A percentile compares a stretch with the other conserved stretches of the same genome.
phyloP scores from a whole-genome alignment of 1,140 invertebrate species.

The Brachionus calyciflorus region DNA sequence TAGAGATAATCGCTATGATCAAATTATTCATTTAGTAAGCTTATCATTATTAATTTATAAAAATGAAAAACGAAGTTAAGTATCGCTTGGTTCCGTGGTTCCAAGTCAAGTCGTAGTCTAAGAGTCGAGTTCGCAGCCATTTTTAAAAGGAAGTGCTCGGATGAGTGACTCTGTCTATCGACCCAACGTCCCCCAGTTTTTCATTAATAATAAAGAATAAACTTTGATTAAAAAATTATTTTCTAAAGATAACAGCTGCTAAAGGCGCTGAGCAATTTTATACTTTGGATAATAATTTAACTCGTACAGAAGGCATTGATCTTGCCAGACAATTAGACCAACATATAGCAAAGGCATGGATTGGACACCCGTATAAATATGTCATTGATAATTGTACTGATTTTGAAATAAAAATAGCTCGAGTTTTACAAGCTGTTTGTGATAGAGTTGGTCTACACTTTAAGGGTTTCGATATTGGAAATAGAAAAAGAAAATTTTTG shows the following conservation, averaged over 20 bases:
- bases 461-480: conserved; percentile 12
- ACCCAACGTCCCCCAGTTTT: not conserved
- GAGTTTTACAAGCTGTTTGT: not conserved
- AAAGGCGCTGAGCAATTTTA: conserved; percentile 97
- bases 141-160: too few species aligned
- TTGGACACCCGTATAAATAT: conserved; percentile 84
- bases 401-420: conserved; percentile 14
- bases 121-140: too few species aligned
- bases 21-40: conserved; percentile 65
- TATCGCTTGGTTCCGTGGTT: too few species aligned
- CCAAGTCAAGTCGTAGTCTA: too few species aligned
- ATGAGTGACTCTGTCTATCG: too few species aligned
- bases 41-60: too few species aligned
- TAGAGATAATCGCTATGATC: conserved; percentile 91
- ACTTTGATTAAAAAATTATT: not conserved
- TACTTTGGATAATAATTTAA: conserved; percentile 70
- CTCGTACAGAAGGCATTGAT: conserved; percentile 73
- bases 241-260: conserved; percentile 69
- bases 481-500: conserved; percentile 34
- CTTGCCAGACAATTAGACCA: conserved; percentile 80
- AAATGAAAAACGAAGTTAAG: too few species aligned
- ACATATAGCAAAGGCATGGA: conserved; percentile 74
- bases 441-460: conserved; percentile 27
- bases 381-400: not conserved
- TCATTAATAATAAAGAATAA: not conserved